Conservation (phyloP, 2,113 vertebrate species). For the Pseudorhombus dupliciocellatus region DNA sequence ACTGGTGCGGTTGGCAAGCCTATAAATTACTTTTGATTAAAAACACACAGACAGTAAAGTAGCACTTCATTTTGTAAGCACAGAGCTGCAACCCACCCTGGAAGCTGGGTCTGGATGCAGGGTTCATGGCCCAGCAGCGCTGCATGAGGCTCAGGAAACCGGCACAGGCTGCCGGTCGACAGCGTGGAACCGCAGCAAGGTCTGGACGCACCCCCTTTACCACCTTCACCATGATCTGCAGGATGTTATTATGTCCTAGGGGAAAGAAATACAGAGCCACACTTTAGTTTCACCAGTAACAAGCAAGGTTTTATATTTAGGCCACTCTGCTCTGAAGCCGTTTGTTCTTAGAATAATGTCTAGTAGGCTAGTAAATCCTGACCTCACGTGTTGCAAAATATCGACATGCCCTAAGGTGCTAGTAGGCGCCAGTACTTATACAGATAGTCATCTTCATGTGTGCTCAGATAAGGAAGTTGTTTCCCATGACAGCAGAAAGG, state of each 20-base stretch:
- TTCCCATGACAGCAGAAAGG: conserved; percentile 48
- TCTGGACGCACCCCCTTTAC: conserved; percentile 94
- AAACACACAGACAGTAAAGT: background rate
- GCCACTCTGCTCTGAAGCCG: background rate
- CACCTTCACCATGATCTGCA: conserved; percentile 98
- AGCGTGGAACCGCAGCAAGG: conserved; percentile 86
- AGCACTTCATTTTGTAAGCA: background rate
- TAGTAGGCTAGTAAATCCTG: background rate
- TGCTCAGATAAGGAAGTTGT: conserved; percentile 34
- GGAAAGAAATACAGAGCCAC: background rate
- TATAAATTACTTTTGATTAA: too few relatives aligned
- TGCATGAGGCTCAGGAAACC: conserved; percentile 92
- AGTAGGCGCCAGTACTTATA: background rate
- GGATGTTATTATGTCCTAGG: conserved; percentile 95
- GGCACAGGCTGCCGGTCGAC: conserved; percentile 86
- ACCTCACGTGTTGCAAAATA: background rate
- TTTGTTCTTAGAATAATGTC: background rate
- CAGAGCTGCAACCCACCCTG: conserved; percentile 83
- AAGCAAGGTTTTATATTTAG: background rate
- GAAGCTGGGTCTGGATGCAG: conserved; percentile 89
- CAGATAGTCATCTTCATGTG: conserved; percentile 12
- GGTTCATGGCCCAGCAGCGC: conserved; percentile 89
- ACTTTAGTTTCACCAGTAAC: background rate
- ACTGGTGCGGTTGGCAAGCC: background rate
- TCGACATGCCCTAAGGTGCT: conserved; percentile 4